phyloP scores from a whole-genome alignment of 2,888 invertebrate genomes.

The Ypsolopha sequella region DNA sequence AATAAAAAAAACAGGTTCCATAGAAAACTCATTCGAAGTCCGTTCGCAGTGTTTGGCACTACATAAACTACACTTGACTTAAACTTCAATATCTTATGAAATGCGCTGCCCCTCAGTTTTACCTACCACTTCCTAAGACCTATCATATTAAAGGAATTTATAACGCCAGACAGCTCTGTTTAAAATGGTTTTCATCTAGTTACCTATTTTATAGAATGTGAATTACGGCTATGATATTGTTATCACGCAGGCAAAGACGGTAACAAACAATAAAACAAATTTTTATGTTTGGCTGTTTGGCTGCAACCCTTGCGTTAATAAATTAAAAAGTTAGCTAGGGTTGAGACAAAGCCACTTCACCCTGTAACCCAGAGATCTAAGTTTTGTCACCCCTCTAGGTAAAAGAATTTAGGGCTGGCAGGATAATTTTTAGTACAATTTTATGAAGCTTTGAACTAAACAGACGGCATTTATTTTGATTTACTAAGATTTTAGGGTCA shows the following conservation, averaged over 20 bases:
- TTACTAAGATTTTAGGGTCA: neutral
- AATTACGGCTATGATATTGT: slow-evolving; percentile 60
- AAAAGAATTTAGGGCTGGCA: neutral
- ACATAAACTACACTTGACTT: slow-evolving; percentile 61
- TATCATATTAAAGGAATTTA: no score
- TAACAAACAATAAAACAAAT: slow-evolving; percentile 70
- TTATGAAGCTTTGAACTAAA: neutral
- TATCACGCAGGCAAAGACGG: slow-evolving; percentile 67
- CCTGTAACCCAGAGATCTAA: slow-evolving; percentile 50
- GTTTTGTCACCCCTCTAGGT: slow-evolving; percentile 40
- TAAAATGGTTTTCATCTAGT: no score
- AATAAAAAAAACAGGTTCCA: slow-evolving; percentile 44
- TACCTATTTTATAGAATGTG: slow-evolving; percentile 23
- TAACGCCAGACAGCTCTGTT: no score
- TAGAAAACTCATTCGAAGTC: slow-evolving; percentile 22
- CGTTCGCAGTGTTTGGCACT: slow-evolving; percentile 49
- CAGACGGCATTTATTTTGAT: neutral
- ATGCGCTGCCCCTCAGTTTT: slow-evolving; percentile 24
- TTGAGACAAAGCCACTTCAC: slow-evolving; percentile 59
- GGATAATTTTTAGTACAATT: no score
- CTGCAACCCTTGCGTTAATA: slow-evolving; percentile 60
- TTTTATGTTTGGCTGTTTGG: slow-evolving; percentile 47
- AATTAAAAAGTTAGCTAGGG: slow-evolving; percentile 63
- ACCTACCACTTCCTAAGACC: no score
- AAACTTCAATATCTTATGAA: slow-evolving; percentile 37